Conservation (phyloP, 2,113 vertebrate genomes). For the Tupaia chinensis region DNA sequence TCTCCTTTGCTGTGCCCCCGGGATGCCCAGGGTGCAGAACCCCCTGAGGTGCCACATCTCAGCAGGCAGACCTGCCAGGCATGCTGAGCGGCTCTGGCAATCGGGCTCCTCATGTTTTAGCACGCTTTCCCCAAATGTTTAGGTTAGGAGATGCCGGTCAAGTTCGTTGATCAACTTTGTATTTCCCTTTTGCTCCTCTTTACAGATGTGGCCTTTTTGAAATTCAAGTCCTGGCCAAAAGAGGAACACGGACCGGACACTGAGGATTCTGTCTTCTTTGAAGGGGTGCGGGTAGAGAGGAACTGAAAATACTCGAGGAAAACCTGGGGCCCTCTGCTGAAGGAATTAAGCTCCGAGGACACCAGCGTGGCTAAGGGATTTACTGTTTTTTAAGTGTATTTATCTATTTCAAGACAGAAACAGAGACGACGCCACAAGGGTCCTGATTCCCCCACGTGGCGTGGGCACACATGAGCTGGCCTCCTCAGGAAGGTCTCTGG, state of each 20-base stretch:
- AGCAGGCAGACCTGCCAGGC: background rate
- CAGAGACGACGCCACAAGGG: no score
- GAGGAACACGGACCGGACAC: background rate
- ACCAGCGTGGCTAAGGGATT: background rate
- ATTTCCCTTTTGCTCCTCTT: conserved; percentile 4
- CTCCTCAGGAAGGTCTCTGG: no score
- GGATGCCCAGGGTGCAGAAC: background rate
- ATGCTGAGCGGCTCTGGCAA: background rate
- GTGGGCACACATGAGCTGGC: no score
- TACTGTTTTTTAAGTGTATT: background rate
- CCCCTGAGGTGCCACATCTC: background rate
- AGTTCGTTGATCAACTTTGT: background rate
- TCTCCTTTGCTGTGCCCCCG: background rate
- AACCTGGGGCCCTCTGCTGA: background rate
- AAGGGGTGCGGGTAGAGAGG: background rate
- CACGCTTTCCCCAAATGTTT: background rate
- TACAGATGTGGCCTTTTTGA: background rate
- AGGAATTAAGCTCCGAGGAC: conserved; percentile 13
- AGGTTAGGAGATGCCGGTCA: background rate
- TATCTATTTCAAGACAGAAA: no score
- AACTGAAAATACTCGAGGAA: conserved; percentile 25
- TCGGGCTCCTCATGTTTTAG: background rate
- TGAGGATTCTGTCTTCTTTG: background rate
- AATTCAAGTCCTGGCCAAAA: conserved; percentile 32
- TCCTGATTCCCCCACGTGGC: no score